These are phyloP conservation scores for Scaptomyza caliginosa DNA, from an alignment of 2,888 invertebrate genomes.

Conservation along the genomic window DNA sequence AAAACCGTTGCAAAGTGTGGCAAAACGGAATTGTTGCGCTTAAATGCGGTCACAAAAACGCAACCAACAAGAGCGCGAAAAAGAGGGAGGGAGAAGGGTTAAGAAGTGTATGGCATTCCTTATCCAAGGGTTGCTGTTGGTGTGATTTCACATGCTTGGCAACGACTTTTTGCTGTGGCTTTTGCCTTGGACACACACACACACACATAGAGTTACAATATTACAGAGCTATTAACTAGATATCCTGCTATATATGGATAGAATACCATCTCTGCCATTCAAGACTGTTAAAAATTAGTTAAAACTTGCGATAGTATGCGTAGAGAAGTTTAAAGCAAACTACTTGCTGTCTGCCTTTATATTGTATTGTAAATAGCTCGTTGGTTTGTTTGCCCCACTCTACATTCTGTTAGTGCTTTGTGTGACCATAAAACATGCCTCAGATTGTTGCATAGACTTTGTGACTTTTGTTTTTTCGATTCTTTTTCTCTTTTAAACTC, in stretches of 20 bases:
- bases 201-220: conserved; percentile 17
- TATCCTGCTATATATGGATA: not conserved
- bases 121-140: not conserved
- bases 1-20: conserved; percentile 37
- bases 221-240: conserved; percentile 45
- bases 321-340: no score
- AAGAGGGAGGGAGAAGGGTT: not conserved
- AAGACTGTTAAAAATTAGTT: not conserved
- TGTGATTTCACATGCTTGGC: conserved; percentile 21
- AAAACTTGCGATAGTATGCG: not conserved
- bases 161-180: conserved; percentile 40
- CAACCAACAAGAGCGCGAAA: not conserved
- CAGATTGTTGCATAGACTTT: conserved; percentile 63
- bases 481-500: conserved; percentile 10
- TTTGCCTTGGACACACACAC: conserved; percentile 61
- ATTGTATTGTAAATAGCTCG: conserved; percentile 57
- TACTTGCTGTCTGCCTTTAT: not conserved
- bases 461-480: conserved; percentile 22
- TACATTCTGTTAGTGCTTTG: conserved; percentile 14
- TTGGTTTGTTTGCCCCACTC: conserved; percentile 17
- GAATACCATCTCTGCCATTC: not conserved
- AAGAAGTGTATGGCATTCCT: conserved; percentile 28
- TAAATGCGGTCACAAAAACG: conserved; percentile 54
- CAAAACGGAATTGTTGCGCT: conserved; percentile 61
- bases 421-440: conserved; percentile 61